Base-by-base conservation (phyloP, 37 sponge, comb jelly and placozoan species). In the Diacarnus erythraeanus region DNA sequence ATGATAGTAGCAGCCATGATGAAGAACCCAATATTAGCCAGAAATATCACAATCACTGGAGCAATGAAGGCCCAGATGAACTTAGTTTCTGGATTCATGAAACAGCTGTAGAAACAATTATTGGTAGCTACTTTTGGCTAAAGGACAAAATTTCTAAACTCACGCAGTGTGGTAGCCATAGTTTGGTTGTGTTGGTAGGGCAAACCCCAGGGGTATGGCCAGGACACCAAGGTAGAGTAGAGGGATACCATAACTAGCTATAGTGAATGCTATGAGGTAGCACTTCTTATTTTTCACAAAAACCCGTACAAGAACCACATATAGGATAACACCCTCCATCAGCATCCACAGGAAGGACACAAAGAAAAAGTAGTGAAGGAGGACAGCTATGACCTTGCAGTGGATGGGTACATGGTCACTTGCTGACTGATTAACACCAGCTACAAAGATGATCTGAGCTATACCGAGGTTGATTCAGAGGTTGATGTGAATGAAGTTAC, bases 341-440 rank as follows among this genome's bases (percentile, higher is more conserved):
- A 90, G 72, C 90, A 90, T 84, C 90, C 90, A 90, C 90, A 91
- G 85, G 83, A 91, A 86, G 30, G 58, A 25, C 29, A 86, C 86
- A 25, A 78, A 64, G 83, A 80, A 83, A 44, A 82, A 77, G 76
- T 83, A 86, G 27, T 86, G 86, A 27, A 85, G 69, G 21, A 86
- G 59, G 30, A 91, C 79, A 51, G 85, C 77, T 31, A 84, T 54
- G 2, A 65, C 43, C 26, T 77, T 54, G 80, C 85, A 84, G 64
- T 39, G 41, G 42, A 39, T 59, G 10, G 60, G 74, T 23, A 72
- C 72, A 9, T 6, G 35, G 36, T 38, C 42, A 71, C 42, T 15
- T n/a, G 68, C 34, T 57, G n/a, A n/a, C n/a, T 57, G 64, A 42
- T 86, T 83, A 2, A 74, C 59, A 59, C 83, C 83, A 59, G 72